Evolutionary conservation across 2,888 invertebrate genomes (phyloP).

Genomic region (Acronicta aceris): DNA sequence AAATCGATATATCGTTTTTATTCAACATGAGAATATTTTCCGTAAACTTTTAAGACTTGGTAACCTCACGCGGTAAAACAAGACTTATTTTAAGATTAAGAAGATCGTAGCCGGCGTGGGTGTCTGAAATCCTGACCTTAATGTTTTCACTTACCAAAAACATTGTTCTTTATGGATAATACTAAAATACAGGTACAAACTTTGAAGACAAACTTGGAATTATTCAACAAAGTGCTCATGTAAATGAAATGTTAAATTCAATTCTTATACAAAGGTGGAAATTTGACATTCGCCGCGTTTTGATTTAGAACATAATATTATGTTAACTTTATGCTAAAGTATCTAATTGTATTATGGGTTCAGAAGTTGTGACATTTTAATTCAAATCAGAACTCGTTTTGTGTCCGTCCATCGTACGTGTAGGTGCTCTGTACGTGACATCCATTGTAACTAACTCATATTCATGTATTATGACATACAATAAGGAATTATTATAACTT

Average conservation of each 20-base stretch:
- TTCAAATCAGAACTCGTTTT: conserved; percentile 83
- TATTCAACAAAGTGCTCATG: conserved; percentile 45
- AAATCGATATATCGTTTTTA: conserved; percentile 10
- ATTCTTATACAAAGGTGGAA: conserved; percentile 40
- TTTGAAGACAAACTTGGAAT: conserved; percentile 38
- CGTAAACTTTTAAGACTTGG: conserved; percentile 11
- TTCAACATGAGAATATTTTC: conserved; percentile 30
- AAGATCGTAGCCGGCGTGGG: conserved; percentile 28
- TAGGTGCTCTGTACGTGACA: conserved; percentile 73
- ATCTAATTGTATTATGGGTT: conserved; percentile 68
- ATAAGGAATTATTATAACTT: conserved; percentile 58
- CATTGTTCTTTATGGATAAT: conserved; percentile 35
- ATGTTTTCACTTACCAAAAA: conserved; percentile 39
- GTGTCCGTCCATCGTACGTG: conserved; percentile 73
- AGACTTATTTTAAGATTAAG: conserved; percentile 35
- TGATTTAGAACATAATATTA: conserved; percentile 49
- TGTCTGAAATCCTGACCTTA: conserved; percentile 36
- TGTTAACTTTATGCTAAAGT: conserved; percentile 56
- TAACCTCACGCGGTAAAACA: conserved; percentile 24
- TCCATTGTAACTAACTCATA: conserved; percentile 72
- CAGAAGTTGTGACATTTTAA: conserved; percentile 84
- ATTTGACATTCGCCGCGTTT: conserved; percentile 35
- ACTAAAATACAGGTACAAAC: conserved; percentile 33
- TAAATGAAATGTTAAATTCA: conserved; percentile 45
- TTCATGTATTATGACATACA: conserved; percentile 43